Percentiles rank a stretch among this genome's conserved stretches.
Evolutionary conservation across 1,140 invertebrate genomes (phyloP).

Genomic region (Camponotus pennsylvanicus): DNA sequence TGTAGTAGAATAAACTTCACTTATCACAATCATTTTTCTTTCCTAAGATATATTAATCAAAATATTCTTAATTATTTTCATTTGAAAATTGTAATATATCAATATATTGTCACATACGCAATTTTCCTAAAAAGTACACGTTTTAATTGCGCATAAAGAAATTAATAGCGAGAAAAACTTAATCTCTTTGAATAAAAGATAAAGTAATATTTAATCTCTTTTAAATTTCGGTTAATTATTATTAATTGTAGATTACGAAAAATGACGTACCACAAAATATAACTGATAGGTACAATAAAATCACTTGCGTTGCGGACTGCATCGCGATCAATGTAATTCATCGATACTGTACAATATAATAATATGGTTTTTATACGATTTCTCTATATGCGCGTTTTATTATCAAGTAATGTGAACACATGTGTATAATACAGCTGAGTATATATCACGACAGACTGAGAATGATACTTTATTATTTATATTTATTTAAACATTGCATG

Average conservation of each 20-base stretch:
- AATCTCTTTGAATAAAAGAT: too few relatives aligned
- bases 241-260: not conserved
- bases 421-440: slow-evolving; percentile 1
- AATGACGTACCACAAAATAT: not conserved
- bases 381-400: not conserved
- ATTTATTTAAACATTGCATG: not conserved
- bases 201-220: not conserved
- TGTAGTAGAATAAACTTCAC: not conserved
- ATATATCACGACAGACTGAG: not conserved
- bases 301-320: not conserved
- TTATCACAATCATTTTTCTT: not conserved
- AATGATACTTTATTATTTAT: slow-evolving; percentile 2
- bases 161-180: too few relatives aligned
- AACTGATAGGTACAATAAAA: not conserved
- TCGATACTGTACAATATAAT: not conserved
- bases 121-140: not conserved
- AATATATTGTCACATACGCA: not conserved
- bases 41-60: not conserved
- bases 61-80: not conserved
- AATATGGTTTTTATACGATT: slow-evolving; percentile 6
- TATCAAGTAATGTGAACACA: not conserved
- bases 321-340: not conserved
- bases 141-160: too few relatives aligned
- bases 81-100: not conserved
- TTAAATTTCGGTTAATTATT: not conserved